These are phyloP conservation scores for Natrix natrix DNA, from an alignment of 2,797 vertebrate species.

Conservation along the genomic window DNA sequence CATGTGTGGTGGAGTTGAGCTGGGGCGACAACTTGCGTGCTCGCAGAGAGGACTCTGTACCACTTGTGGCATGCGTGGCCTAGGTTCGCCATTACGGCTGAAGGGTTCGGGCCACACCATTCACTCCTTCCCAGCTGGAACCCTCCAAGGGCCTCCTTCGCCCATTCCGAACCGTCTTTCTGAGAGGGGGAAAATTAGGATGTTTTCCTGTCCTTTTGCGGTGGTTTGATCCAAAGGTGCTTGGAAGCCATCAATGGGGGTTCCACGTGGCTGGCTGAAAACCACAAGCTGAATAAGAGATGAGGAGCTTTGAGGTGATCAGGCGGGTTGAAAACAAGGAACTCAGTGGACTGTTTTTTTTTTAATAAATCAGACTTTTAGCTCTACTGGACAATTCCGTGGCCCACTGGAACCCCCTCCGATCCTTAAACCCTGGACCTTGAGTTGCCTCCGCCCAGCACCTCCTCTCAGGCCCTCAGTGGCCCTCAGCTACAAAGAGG, in stretches of 20 bases:
- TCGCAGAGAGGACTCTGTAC: no score
- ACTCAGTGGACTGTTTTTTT: constrained; percentile 48
- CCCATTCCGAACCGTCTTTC: not conserved
- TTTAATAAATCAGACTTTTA: constrained; percentile 76
- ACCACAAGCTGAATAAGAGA: not conserved
- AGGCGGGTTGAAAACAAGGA: not conserved
- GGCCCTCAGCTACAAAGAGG: constrained; percentile 98
- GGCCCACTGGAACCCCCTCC: constrained; percentile 92
- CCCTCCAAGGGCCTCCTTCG: not conserved
- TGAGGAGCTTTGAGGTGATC: not conserved
- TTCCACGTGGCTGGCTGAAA: not conserved
- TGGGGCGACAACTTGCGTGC: no score
- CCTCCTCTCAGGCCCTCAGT: constrained; percentile 95
- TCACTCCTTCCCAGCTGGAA: not conserved
- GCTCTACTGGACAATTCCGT: constrained; percentile 72
- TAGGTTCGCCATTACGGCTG: no score
- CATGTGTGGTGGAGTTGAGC: no score
- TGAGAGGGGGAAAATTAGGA: accelerated
- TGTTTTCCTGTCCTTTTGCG: not conserved
- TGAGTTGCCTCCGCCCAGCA: constrained; percentile 95
- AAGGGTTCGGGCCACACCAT: not conserved
- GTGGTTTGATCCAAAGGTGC: not conserved
- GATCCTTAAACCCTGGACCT: constrained; percentile 92
- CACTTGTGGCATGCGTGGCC: no score
- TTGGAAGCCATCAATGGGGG: not conserved